phyloP scores from a whole-genome alignment of 2,888 invertebrate genomes.

The Nasonia oneida region DNA sequence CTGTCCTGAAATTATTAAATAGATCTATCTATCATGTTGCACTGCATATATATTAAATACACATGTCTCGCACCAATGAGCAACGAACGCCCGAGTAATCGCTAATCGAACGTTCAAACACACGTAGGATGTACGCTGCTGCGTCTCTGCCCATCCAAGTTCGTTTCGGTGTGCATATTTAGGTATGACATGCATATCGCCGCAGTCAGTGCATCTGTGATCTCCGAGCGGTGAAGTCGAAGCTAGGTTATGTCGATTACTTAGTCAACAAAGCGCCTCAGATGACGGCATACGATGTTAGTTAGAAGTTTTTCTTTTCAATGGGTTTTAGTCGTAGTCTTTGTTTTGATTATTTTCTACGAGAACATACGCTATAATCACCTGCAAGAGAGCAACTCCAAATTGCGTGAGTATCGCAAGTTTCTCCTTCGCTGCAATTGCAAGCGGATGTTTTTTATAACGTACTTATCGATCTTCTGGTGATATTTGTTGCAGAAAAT shows the following conservation, averaged over 20 bases:
- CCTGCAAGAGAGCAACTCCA: slow-evolving; percentile 76
- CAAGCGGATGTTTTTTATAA: background rate
- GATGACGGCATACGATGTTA: slow-evolving; percentile 70
- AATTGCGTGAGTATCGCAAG: slow-evolving; percentile 74
- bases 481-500: slow-evolving; percentile 60
- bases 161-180: background rate
- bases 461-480: slow-evolving; percentile 21
- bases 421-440: background rate
- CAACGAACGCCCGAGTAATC: background rate
- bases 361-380: slow-evolving; percentile 76
- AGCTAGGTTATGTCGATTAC: slow-evolving; percentile 62
- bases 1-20: background rate
- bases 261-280: slow-evolving; percentile 57
- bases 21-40: background rate
- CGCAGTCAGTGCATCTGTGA: slow-evolving; percentile 1
- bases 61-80: background rate
- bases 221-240: background rate
- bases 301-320: slow-evolving; percentile 73
- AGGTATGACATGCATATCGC: background rate
- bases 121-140: too few relatives aligned
- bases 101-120: background rate
- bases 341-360: slow-evolving; percentile 75
- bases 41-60: background rate
- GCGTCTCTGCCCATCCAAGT: background rate
- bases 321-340: slow-evolving; percentile 74